phyloP scores from a whole-genome alignment of 2,113 vertebrate species.

The Chaenocephalus aceratus region DNA sequence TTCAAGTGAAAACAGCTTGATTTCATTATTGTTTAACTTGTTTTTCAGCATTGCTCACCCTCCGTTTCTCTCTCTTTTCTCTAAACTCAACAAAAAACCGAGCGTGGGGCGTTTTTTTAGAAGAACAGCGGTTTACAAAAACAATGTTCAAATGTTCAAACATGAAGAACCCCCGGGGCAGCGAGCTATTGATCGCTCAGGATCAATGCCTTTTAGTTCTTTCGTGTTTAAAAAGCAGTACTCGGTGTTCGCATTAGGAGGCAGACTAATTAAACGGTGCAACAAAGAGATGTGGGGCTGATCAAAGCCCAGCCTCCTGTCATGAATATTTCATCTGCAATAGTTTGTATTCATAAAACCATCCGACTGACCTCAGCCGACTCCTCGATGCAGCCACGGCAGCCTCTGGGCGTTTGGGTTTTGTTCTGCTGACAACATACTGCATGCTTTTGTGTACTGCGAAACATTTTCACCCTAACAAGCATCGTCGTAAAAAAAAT shows the following conservation, averaged over 20 bases:
- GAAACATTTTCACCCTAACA: slow-evolving; percentile 5
- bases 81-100: not conserved
- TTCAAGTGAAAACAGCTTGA: too few species aligned
- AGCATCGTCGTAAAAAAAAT: slow-evolving; percentile 7
- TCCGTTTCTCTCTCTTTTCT: not conserved
- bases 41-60: not conserved
- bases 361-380: slow-evolving; percentile 64
- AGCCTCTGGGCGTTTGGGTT: slow-evolving; percentile 23
- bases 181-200: slow-evolving; percentile 52
- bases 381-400: slow-evolving; percentile 47
- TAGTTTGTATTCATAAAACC: slow-evolving; percentile 69
- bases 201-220: slow-evolving; percentile 72
- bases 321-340: slow-evolving; percentile 69
- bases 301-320: slow-evolving; percentile 43
- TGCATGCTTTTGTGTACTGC: not conserved
- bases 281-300: slow-evolving; percentile 56
- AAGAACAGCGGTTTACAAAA: slow-evolving; percentile 46
- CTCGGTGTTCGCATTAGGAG: slow-evolving; percentile 26
- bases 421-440: not conserved
- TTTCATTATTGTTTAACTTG: too few species aligned
- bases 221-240: slow-evolving; percentile 61
- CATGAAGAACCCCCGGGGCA: slow-evolving; percentile 30
- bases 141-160: slow-evolving; percentile 66
- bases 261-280: slow-evolving; percentile 64
- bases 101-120: not conserved